phyloP scores from a whole-genome alignment of 2,797 vertebrate species.

The Gallinago solitaria region DNA sequence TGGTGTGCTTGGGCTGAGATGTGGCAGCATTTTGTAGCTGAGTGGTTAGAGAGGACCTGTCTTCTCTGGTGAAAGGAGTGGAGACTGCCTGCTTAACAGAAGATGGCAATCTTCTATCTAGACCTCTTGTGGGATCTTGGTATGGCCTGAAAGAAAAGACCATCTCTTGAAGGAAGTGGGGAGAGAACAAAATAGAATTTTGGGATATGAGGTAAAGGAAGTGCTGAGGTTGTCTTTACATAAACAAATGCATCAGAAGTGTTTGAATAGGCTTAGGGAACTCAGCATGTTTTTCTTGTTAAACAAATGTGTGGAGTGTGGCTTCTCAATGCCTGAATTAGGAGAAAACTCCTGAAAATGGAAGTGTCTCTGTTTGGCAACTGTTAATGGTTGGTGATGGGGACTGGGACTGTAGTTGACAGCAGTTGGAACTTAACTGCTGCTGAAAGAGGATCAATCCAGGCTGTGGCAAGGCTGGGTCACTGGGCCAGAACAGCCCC shows the following conservation, averaged over 20 bases:
- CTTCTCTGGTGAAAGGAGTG: not conserved
- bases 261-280: not conserved
- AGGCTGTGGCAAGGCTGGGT: too few species aligned
- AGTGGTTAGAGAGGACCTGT: not conserved
- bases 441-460: not conserved
- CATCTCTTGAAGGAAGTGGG: not conserved
- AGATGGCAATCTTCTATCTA: not conserved
- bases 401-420: not conserved
- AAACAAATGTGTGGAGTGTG: not conserved
- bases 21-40: fast-evolving
- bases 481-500: not conserved
- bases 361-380: not conserved
- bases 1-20: not conserved
- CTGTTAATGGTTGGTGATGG: not conserved
- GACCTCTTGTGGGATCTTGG: not conserved
- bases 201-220: not conserved
- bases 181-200: not conserved
- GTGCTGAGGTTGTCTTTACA: not conserved
- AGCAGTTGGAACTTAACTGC: not conserved
- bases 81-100: not conserved
- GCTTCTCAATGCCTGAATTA: not conserved
- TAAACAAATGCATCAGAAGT: not conserved
- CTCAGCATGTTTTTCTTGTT: not conserved
- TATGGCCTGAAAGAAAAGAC: not conserved
- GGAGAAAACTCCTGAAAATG: not conserved